Evolutionary conservation across 1,140 invertebrate species (phyloP).

Genomic region (Drosophila chauvacae): DNA sequence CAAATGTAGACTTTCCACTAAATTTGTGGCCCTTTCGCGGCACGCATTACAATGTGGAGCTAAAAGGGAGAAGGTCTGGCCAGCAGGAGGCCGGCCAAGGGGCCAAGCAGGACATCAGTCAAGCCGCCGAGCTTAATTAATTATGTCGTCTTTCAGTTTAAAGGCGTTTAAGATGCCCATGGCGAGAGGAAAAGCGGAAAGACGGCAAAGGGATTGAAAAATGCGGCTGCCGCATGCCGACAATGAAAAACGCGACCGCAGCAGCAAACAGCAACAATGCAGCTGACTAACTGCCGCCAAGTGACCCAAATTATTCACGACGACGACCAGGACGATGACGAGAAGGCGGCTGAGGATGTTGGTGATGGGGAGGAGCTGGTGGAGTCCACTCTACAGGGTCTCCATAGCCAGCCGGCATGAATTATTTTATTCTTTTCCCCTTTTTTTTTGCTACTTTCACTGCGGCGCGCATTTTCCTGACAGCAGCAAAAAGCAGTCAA

Average conservation of each 20-base stretch:
- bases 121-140: conserved; percentile 78
- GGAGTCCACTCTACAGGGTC: conserved; percentile 28
- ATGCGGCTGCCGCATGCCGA: conserved; percentile 78
- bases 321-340: conserved; percentile 24
- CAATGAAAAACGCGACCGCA: conserved; percentile 82
- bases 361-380: neutral
- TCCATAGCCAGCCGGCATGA: conserved; percentile 36
- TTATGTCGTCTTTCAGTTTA: conserved; percentile 82
- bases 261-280: conserved; percentile 70
- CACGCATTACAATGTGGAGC: conserved; percentile 73
- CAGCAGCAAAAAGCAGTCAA: conserved; percentile 52
- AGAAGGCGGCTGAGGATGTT: neutral
- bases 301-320: conserved; percentile 83
- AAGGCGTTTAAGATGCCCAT: conserved; percentile 75
- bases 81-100: conserved; percentile 29
- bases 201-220: conserved; percentile 62
- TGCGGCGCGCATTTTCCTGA: conserved; percentile 57
- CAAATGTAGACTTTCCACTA: conserved; percentile 36
- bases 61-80: neutral
- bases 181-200: conserved; percentile 22
- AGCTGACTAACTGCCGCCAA: conserved; percentile 78
- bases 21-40: conserved; percentile 71
- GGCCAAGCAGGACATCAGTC: conserved; percentile 66
- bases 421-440: conserved; percentile 44
- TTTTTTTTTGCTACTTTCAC: conserved; percentile 22